These are phyloP conservation scores for Ailurus styani DNA, from an alignment of 2,113 vertebrate genomes.

Conservation along the genomic window DNA sequence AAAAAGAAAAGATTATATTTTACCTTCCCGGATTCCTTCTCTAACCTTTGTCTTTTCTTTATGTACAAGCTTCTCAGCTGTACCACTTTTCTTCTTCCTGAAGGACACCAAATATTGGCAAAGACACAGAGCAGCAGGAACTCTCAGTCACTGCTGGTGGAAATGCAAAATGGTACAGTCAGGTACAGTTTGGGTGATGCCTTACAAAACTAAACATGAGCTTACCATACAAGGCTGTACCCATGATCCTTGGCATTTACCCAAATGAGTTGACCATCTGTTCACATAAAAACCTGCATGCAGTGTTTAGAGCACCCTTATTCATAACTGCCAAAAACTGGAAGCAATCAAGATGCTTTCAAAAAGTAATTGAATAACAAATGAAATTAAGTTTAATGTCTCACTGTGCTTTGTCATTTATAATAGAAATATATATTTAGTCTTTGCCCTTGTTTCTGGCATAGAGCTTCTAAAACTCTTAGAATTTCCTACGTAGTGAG, in stretches of 20 bases:
- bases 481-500: not conserved
- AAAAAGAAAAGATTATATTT: not conserved
- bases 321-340: not conserved
- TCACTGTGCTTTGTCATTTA: not conserved
- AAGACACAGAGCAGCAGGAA: not conserved
- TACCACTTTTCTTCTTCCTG: not conserved
- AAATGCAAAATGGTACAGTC: not conserved
- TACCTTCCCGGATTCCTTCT: not conserved
- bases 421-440: not conserved
- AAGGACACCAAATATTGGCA: not conserved
- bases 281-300: not conserved
- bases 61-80: not conserved
- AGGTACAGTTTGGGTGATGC: not conserved
- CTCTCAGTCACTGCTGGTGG: not conserved
- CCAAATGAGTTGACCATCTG: not conserved
- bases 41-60: not conserved
- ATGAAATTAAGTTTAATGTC: not conserved
- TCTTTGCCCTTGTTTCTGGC: not conserved
- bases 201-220: not conserved
- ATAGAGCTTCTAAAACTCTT: not conserved
- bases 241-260: not conserved
- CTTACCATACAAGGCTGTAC: accelerated
- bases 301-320: not conserved
- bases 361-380: not conserved
- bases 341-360: not conserved